Conservation (phyloP, 2,113 vertebrate genomes). For the Gadus chalcogrammus region DNA sequence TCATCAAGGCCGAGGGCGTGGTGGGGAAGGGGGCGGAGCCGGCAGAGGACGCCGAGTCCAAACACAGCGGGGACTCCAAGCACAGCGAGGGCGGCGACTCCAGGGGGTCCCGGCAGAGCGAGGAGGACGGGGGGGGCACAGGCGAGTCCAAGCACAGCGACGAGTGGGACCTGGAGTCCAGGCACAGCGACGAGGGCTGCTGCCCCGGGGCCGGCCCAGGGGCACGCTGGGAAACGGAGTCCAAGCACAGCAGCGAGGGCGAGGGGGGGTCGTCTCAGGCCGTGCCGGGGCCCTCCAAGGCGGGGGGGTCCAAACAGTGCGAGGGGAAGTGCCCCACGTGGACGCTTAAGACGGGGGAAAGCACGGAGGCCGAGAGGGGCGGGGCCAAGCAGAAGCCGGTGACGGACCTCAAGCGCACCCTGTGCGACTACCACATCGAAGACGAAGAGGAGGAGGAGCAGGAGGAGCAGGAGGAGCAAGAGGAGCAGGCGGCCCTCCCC, state of each 20-base stretch:
- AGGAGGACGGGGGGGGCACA: conserved; percentile 65
- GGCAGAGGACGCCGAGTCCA: conserved; percentile 23
- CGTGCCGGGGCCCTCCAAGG: conserved; percentile 19
- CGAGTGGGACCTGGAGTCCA: conserved; percentile 66
- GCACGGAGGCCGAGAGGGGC: conserved; percentile 19
- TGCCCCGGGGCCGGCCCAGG: conserved; percentile 48
- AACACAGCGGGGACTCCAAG: conserved; percentile 53
- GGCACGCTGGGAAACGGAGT: conserved; percentile 56
- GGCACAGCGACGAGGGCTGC: conserved; percentile 66
- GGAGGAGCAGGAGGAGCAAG: too few relatives aligned
- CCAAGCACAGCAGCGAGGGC: conserved; percentile 60
- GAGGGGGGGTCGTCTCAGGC: conserved; percentile 54
- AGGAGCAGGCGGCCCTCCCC: conserved; percentile 57
- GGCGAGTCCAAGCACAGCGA: conserved; percentile 71
- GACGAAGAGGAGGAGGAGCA: conserved; percentile 44
- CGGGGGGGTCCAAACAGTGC: conserved; percentile 22
- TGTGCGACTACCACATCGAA: conserved; percentile 56
- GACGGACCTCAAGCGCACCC: conserved; percentile 53
- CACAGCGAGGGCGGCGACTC: conserved; percentile 66
- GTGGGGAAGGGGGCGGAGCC: conserved; percentile 17
- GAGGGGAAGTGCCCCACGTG: conserved; percentile 48
- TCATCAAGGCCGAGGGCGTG: conserved; percentile 34
- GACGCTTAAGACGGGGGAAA: conserved; percentile 20
- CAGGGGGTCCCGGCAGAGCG: conserved; percentile 56
- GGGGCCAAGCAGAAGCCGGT: conserved; percentile 42